A percentile compares a stretch with the other conserved stretches of the same genome.
phyloP scores from a whole-genome alignment of 2,797 vertebrate genomes.

The Meda fulgida region DNA sequence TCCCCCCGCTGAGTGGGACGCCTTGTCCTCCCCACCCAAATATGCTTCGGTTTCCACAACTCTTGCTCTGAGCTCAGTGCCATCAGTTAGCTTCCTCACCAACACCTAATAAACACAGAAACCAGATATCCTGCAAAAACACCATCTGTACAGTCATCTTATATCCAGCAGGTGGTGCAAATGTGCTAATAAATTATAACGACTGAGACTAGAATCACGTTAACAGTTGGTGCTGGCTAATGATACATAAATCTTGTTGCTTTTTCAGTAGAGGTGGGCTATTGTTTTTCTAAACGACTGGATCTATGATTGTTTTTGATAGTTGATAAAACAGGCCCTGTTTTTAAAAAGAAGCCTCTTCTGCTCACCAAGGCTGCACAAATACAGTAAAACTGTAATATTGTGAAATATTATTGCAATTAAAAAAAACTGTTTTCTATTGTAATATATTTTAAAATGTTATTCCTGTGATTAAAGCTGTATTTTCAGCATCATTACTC shows the following conservation, averaged over 20 bases:
- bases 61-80: slow-evolving; percentile 85
- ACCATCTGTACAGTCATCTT: not conserved
- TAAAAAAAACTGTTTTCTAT: not conserved
- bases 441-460: no score
- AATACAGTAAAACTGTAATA: not conserved
- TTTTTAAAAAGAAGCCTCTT: not conserved
- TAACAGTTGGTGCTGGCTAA: not conserved
- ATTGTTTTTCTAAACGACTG: not conserved
- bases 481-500: not conserved
- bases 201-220: not conserved
- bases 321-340: not conserved
- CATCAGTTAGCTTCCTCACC: slow-evolving; percentile 83
- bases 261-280: not conserved
- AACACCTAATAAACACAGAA: slow-evolving; percentile 79
- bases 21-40: slow-evolving; percentile 90
- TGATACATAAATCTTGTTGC: not conserved
- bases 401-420: not conserved
- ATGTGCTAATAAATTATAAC: not conserved
- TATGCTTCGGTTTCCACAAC: slow-evolving; percentile 96
- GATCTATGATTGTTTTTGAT: not conserved
- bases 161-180: slow-evolving; percentile 42
- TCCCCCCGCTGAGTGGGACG: slow-evolving; percentile 93
- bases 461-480: not conserved
- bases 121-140: slow-evolving; percentile 3
- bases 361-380: not conserved